Conservation (phyloP, 1,140 invertebrate species). For the Hycleus phaleratus region DNA sequence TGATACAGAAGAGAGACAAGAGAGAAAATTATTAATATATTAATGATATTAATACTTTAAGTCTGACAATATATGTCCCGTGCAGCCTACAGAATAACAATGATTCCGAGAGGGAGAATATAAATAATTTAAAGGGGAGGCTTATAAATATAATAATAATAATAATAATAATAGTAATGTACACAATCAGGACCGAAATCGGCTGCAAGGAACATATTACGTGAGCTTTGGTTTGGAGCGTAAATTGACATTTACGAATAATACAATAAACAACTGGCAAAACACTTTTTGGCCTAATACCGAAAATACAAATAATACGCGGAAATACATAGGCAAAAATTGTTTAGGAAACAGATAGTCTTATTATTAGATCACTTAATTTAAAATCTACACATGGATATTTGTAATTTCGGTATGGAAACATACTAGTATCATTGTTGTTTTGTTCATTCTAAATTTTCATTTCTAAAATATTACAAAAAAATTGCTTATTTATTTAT, state of each 20-base stretch:
- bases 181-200: not conserved
- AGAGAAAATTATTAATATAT: slow-evolving; percentile 22
- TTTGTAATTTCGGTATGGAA: slow-evolving; percentile 19
- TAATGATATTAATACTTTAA: slow-evolving; percentile 24
- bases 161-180: slow-evolving; percentile 7
- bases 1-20: slow-evolving; percentile 17
- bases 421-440: not conserved
- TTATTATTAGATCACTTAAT: slow-evolving; percentile 6
- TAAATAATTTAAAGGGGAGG: not conserved
- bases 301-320: slow-evolving; percentile 16
- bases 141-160: slow-evolving; percentile 7
- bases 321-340: slow-evolving; percentile 6
- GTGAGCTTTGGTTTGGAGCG: slow-evolving; percentile 23
- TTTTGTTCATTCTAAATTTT: slow-evolving; percentile 6
- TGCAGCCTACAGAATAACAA: slow-evolving; percentile 4
- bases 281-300: slow-evolving; percentile 15
- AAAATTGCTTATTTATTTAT: slow-evolving; percentile 20
- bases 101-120: not conserved
- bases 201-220: slow-evolving; percentile 16
- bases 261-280: slow-evolving; percentile 21
- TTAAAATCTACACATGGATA: slow-evolving; percentile 12
- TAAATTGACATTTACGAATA: slow-evolving; percentile 15
- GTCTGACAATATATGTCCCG: slow-evolving; percentile 14
- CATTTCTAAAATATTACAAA: slow-evolving; percentile 27
- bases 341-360: slow-evolving; percentile 11